phyloP scores from a whole-genome alignment of 2,888 invertebrate genomes.

The Ochlodes sylvanus region DNA sequence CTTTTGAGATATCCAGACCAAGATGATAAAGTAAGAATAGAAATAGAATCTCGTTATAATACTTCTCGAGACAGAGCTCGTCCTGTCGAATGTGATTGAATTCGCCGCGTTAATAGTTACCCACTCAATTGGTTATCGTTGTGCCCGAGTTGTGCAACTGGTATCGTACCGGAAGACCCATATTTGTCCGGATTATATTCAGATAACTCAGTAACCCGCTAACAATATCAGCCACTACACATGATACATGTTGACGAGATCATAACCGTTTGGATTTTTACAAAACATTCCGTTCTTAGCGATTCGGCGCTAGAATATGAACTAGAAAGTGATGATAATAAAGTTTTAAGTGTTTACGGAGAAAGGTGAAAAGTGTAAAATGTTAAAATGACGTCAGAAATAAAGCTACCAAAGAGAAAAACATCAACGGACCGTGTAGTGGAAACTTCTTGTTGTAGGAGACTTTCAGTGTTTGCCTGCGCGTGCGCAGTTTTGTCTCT shows the following conservation, averaged over 20 bases:
- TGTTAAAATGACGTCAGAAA: slow-evolving; percentile 34
- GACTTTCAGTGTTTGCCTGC: slow-evolving; percentile 69
- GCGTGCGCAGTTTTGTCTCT: slow-evolving; percentile 68
- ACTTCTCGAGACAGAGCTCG: slow-evolving; percentile 19
- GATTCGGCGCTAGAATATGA: background rate
- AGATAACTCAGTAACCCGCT: slow-evolving; percentile 58
- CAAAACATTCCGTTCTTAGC: background rate
- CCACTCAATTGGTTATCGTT: slow-evolving; percentile 74
- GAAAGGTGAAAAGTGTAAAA: slow-evolving; percentile 18
- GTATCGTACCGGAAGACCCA: slow-evolving; percentile 73
- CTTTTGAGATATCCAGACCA: no score
- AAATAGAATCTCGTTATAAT: background rate
- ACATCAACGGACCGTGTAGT: slow-evolving; percentile 45
- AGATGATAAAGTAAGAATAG: background rate
- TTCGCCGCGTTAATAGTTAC: slow-evolving; percentile 62
- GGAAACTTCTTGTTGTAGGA: slow-evolving; percentile 59
- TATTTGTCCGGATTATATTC: slow-evolving; percentile 70
- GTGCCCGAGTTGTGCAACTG: slow-evolving; percentile 66
- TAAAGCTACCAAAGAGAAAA: slow-evolving; percentile 45
- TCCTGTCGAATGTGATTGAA: slow-evolving; percentile 74
- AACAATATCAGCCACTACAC: slow-evolving; percentile 33
- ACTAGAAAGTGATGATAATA: background rate
- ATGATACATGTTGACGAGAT: slow-evolving; percentile 16
- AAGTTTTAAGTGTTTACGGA: slow-evolving; percentile 1
- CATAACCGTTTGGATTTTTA: slow-evolving; percentile 9